These are phyloP conservation scores for Papio anubis DNA, from an alignment of 2,113 vertebrate species.

Conservation along the genomic window DNA sequence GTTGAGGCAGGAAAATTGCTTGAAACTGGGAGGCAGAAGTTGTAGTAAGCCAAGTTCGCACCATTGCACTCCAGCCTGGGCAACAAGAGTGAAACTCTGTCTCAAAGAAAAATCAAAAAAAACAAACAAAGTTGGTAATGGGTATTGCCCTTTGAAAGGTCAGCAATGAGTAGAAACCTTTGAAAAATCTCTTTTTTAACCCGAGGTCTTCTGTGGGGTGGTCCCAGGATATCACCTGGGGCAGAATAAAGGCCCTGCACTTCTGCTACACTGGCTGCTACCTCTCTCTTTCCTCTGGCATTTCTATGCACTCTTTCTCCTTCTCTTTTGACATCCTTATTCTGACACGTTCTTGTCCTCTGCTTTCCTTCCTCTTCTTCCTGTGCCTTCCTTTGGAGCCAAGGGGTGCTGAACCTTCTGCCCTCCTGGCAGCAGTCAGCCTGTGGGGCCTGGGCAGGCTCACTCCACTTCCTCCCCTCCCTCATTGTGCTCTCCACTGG, in stretches of 20 bases:
- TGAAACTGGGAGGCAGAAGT: too few species aligned
- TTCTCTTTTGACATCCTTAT: neutral
- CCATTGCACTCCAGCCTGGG: too few species aligned
- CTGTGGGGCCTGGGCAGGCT: too few species aligned
- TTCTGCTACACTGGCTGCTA: neutral
- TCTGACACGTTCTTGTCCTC: neutral
- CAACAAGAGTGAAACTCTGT: too few species aligned
- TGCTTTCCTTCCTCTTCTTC: neutral
- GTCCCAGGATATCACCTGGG: neutral
- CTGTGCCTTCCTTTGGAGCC: neutral
- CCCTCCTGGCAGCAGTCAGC: neutral
- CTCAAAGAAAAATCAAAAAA: too few species aligned
- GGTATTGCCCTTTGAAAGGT: neutral
- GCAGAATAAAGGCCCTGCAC: neutral
- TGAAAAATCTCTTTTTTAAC: neutral
- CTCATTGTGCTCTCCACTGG: neutral
- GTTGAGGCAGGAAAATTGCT: too few species aligned
- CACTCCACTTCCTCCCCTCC: neutral
- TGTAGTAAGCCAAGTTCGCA: too few species aligned
- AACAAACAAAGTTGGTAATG: neutral
- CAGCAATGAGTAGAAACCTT: neutral
- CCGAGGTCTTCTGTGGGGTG: neutral
- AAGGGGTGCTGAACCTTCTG: neutral
- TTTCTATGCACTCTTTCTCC: neutral
- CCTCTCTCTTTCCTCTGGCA: neutral